These are phyloP conservation scores for Phrynocephalus vlangalii DNA, from an alignment of 2,797 vertebrate species.

Conservation along the genomic window DNA sequence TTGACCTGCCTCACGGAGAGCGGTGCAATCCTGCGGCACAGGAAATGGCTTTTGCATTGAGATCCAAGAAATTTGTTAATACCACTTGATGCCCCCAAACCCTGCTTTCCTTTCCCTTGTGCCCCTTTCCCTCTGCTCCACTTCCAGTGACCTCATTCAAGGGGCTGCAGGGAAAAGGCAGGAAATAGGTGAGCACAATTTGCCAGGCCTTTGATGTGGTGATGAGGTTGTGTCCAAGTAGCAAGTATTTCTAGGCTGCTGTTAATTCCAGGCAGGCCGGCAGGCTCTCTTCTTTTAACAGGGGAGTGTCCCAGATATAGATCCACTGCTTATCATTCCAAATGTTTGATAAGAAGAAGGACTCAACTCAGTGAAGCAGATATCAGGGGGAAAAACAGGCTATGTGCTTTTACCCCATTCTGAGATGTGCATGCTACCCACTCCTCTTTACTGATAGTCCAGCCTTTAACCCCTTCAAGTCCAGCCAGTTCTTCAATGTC, in stretches of 20 bases:
- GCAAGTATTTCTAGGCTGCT: constrained; percentile 13
- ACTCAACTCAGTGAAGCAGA: not conserved
- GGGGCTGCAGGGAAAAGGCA: not conserved
- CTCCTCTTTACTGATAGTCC: not conserved
- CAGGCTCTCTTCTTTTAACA: constrained; percentile 10
- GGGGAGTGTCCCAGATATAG: constrained; percentile 16
- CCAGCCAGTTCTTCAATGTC: not conserved
- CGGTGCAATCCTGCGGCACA: not conserved
- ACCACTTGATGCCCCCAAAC: accelerated
- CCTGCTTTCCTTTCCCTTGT: not conserved
- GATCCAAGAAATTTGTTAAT: not conserved
- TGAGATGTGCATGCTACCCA: too few relatives aligned
- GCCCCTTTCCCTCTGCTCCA: not conserved
- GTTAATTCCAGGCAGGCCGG: constrained; percentile 16
- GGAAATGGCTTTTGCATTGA: not conserved
- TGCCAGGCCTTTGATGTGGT: constrained; percentile 32
- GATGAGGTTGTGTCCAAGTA: constrained; percentile 15
- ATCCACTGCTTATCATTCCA: constrained; percentile 8
- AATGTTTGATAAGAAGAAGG: constrained; percentile 13
- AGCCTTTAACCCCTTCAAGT: not conserved
- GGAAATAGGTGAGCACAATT: constrained; percentile 27
- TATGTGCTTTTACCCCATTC: too few relatives aligned
- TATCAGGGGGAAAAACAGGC: not conserved
- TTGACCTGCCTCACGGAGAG: not conserved
- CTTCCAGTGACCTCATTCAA: constrained; percentile 37